A percentile compares a stretch with the other conserved stretches of the same genome.
Evolutionary conservation across 2,888 invertebrate genomes (phyloP).

Genomic region (Lasioglossum villosulum): DNA sequence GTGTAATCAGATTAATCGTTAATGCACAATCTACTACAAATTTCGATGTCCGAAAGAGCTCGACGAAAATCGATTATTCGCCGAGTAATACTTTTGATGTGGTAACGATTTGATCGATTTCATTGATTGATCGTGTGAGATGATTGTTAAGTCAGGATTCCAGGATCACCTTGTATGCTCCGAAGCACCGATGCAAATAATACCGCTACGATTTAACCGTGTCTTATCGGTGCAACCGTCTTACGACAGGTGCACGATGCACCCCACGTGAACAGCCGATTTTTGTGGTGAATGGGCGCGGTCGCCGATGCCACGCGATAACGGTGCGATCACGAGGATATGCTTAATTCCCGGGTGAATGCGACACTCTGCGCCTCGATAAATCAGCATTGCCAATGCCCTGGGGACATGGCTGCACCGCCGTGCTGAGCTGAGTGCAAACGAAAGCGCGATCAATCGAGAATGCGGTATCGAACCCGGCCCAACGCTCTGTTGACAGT

Average conservation of each 20-base stretch:
- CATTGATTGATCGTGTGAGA: neutral
- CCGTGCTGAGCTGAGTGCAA: neutral
- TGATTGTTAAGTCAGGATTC: neutral
- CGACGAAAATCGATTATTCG: neutral
- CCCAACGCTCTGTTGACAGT: slow-evolving; percentile 12
- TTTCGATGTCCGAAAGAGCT: neutral
- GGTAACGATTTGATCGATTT: neutral
- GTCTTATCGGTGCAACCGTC: slow-evolving; percentile 40
- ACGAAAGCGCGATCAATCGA: slow-evolving; percentile 28
- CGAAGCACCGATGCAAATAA: slow-evolving; percentile 17
- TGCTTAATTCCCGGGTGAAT: slow-evolving; percentile 19
- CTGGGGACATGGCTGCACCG: neutral
- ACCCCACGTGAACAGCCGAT: slow-evolving; percentile 46
- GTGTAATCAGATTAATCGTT: neutral
- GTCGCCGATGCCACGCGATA: slow-evolving; percentile 41
- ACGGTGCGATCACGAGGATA: slow-evolving; percentile 37
- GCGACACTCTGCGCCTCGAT: slow-evolving; percentile 25
- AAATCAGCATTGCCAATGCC: slow-evolving; percentile 25
- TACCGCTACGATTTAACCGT: slow-evolving; percentile 24
- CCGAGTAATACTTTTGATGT: neutral
- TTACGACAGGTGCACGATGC: slow-evolving; percentile 65
- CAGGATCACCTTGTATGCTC: neutral
- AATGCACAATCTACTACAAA: neutral
- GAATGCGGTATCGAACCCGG: slow-evolving; percentile 19
- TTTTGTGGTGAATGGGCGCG: slow-evolving; percentile 45